Evolutionary conservation across 2,888 invertebrate species (phyloP).

Genomic region (Clitarchus hookeri): DNA sequence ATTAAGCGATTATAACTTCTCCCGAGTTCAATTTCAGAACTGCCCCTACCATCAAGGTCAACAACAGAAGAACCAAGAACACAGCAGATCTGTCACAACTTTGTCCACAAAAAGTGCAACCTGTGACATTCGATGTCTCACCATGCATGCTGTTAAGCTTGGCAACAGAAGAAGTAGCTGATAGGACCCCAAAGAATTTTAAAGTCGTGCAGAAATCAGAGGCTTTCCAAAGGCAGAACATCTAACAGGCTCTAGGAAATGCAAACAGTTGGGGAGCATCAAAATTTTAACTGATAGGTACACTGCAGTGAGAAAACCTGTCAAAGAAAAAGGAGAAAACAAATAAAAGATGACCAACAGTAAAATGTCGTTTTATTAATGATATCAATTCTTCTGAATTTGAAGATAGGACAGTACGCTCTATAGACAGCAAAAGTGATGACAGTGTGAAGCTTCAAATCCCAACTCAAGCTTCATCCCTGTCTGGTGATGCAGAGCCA

Average conservation of each 20-base stretch:
- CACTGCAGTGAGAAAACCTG: neutral
- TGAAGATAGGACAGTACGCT: neutral
- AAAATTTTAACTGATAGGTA: conserved; percentile 22
- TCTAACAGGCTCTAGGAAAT: neutral
- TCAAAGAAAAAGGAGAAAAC: neutral
- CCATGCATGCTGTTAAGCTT: neutral
- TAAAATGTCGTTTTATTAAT: neutral
- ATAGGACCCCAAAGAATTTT: neutral
- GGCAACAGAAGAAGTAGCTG: neutral
- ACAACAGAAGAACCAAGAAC: too few relatives aligned
- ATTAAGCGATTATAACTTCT: conserved; percentile 49
- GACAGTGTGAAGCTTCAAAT: neutral
- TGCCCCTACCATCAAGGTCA: conserved; percentile 28
- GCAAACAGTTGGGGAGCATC: conserved; percentile 19
- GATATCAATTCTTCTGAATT: neutral
- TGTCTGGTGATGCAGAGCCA: neutral
- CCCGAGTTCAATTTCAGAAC: conserved; percentile 46
- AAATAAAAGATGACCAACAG: neutral
- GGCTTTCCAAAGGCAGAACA: conserved; percentile 22
- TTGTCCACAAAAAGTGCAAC: neutral
- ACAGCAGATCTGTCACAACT: neutral
- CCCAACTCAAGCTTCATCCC: neutral
- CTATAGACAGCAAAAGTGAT: neutral
- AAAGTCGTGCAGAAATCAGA: conserved; percentile 15
- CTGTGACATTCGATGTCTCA: neutral